These are phyloP conservation scores for Drosophila mulleri DNA, from an alignment of 2,888 invertebrate genomes.

Conservation along the genomic window DNA sequence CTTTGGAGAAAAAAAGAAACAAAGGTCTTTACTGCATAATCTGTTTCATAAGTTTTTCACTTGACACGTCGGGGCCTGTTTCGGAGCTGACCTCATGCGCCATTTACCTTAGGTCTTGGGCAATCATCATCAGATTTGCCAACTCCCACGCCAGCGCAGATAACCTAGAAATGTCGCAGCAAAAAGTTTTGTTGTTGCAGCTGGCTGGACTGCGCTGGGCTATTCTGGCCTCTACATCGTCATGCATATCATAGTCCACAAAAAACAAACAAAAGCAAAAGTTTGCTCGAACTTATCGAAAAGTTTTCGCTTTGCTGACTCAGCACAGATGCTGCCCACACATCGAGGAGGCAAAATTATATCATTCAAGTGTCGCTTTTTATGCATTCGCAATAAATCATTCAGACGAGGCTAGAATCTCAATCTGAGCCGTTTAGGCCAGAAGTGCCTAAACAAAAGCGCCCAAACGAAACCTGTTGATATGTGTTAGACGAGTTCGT, in stretches of 20 bases:
- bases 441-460: neutral
- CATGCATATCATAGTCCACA: constrained; percentile 18
- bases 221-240: neutral
- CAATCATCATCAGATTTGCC: constrained; percentile 20
- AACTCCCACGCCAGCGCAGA: constrained; percentile 16
- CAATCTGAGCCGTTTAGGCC: neutral
- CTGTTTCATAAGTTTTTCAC: constrained; percentile 40
- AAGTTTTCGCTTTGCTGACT: constrained; percentile 46
- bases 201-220: constrained; percentile 1
- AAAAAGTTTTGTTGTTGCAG: constrained; percentile 31
- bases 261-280: constrained; percentile 42
- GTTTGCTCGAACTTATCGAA: constrained; percentile 37
- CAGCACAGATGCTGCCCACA: constrained; percentile 20
- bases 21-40: constrained; percentile 20
- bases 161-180: constrained; percentile 42
- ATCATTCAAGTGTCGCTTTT: constrained; percentile 46
- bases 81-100: constrained; percentile 13
- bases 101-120: constrained; percentile 8
- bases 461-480: constrained; percentile 37
- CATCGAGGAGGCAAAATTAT: constrained; percentile 29
- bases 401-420: neutral
- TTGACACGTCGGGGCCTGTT: constrained; percentile 17
- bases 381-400: constrained; percentile 50
- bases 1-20: neutral
- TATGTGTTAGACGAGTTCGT: neutral